Conservation (phyloP, 2,797 vertebrate genomes). For the Falco cherrug region DNA sequence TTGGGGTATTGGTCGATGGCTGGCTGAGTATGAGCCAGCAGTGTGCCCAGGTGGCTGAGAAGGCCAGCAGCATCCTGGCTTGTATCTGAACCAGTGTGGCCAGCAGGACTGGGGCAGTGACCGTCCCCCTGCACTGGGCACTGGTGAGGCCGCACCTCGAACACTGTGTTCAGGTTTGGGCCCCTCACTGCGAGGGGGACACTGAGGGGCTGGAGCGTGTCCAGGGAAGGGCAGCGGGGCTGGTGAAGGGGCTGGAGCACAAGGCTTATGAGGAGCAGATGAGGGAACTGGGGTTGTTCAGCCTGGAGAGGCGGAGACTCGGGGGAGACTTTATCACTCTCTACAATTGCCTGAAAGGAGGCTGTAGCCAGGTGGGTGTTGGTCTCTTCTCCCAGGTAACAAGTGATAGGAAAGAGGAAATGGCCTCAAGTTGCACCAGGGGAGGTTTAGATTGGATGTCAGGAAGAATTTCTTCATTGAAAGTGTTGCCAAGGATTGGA, state of each 20-base stretch:
- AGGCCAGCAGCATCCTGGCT: too few relatives aligned
- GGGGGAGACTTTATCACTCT: rapidly evolving
- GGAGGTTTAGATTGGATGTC: background rate
- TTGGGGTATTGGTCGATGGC: background rate
- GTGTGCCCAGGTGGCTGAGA: too few relatives aligned
- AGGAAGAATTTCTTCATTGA: background rate
- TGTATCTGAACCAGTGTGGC: too few relatives aligned
- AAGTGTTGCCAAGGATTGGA: background rate
- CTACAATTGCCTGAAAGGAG: background rate
- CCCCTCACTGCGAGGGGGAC: background rate
- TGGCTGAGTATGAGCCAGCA: too few relatives aligned
- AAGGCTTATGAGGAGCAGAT: background rate
- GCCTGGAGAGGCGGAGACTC: background rate
- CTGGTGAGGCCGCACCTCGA: rapidly evolving
- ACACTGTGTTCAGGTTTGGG: background rate
- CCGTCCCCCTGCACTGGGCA: too few relatives aligned
- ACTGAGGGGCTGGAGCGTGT: rapidly evolving
- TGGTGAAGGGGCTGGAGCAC: background rate
- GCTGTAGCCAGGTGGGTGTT: rapidly evolving
- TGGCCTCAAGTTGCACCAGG: rapidly evolving
- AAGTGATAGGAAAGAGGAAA: background rate
- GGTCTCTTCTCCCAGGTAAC: background rate
- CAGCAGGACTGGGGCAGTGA: too few relatives aligned
- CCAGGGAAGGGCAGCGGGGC: rapidly evolving
- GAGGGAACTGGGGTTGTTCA: background rate